Evolutionary conservation across 2,113 vertebrate species (phyloP).

Genomic region (Glareola pratincola): DNA sequence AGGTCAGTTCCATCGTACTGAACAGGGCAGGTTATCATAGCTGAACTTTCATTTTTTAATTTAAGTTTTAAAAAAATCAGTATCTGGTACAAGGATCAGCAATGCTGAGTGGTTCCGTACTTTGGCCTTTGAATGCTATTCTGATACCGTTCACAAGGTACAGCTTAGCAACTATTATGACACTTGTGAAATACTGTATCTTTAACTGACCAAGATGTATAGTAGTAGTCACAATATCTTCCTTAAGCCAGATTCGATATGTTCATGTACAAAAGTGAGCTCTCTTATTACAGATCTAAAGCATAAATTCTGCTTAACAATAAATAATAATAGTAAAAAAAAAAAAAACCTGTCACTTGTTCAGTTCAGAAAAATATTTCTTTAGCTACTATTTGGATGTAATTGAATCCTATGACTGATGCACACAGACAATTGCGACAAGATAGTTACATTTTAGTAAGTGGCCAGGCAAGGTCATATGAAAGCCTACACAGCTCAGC

Average conservation of each 20-base stretch:
- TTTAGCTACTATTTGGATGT: not conserved
- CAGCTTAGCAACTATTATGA: not conserved
- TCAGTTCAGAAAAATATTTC: conserved; percentile 23
- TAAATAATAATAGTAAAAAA: not conserved
- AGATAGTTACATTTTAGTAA: not conserved
- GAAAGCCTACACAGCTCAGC: not conserved
- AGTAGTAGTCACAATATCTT: not conserved
- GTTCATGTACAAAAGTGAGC: not conserved
- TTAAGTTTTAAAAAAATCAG: not conserved
- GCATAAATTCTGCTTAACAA: conserved; percentile 20
- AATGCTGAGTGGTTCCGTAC: not conserved
- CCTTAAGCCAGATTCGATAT: not conserved
- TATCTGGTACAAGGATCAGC: not conserved
- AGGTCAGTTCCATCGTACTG: not conserved
- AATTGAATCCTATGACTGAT: not conserved
- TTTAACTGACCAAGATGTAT: not conserved
- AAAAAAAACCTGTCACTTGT: not conserved
- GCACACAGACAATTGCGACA: not conserved
- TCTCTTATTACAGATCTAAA: conserved; percentile 42
- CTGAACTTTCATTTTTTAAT: not conserved
- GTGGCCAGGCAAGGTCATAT: not conserved
- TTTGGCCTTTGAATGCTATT: not conserved
- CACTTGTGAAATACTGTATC: not conserved
- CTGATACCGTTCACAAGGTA: not conserved
- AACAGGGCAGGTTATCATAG: not conserved